Evolutionary conservation across 2,888 invertebrate genomes (phyloP), one percentile per base, ranked within the genome.

Genomic region (Aricia artaxerxes): DNA sequence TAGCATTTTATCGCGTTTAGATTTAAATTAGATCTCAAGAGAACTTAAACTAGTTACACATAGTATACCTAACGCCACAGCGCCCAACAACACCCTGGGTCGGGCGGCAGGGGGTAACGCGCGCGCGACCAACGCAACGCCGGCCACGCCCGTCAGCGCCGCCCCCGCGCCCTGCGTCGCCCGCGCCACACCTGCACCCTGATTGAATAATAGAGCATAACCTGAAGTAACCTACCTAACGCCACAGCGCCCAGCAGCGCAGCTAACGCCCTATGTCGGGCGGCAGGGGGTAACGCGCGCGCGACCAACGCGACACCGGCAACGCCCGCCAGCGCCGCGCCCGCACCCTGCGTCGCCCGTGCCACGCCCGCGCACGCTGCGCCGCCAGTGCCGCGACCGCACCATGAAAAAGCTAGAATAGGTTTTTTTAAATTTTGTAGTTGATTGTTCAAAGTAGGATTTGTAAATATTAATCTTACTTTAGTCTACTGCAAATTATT

Each of bases 181-280:
- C 60, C 89, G 89, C 78, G 85, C 83, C 24, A 40, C 44, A 1
- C 44, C 44, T 7, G 40, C 44, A 7, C 44, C 44, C 44, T 44
- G 44, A 44, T 44, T 44, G 7, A 1, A 44, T 44, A 7, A 78
- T 57, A 24, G 4, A 31, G n/a, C 40, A 44, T 38, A 40, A 35
- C 57, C n/a, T 38, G 0, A 49, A 9, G 9, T 49, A 11, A 11
- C 24, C 16, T 53, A 91, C 93, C 93, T 1, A 93, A 87, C 0
- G 93, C 93, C 13, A 92, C 92, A 60, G 93, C 94, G 0, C 93
- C 93, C 24, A 93, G 89, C 80, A 93, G 85, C 77, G 88, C 88
- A 11, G 86, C 89, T 57, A 92, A 84, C 38, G 89, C 91, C 1
- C 86, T 84, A 80, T 88, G 86, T 1, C 85, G 81, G 60, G 80